Evolutionary conservation across 2,888 invertebrate species (phyloP).

Genomic region (Terebella lapidaria): DNA sequence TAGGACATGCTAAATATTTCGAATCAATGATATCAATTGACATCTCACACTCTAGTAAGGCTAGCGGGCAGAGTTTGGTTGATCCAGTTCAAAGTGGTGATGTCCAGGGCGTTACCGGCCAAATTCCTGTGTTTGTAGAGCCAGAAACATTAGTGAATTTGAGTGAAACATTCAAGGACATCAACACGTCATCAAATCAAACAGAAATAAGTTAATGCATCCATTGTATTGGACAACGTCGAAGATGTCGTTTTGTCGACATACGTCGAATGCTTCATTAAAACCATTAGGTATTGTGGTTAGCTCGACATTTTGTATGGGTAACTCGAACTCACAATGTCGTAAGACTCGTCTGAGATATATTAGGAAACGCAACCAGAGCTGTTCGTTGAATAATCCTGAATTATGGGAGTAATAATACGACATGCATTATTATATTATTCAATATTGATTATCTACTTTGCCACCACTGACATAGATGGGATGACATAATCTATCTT

Average conservation of each 20-base stretch:
- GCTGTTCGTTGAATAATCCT: neutral
- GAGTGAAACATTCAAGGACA: too few species aligned
- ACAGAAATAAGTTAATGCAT: neutral
- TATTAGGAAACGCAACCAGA: neutral
- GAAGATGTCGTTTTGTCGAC: too few species aligned
- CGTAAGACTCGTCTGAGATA: neutral
- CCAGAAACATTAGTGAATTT: neutral
- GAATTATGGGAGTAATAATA: neutral
- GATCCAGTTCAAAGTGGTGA: neutral
- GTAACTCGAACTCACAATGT: neutral
- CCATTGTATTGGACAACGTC: too few species aligned
- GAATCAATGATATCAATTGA: too few species aligned
- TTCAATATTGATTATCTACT: too few species aligned
- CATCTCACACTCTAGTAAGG: neutral
- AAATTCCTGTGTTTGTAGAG: neutral
- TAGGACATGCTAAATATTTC: too few species aligned
- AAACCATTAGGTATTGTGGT: too few species aligned
- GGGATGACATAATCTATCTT: neutral
- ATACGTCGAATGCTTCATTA: too few species aligned
- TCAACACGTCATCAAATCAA: too few species aligned
- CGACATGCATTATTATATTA: too few species aligned
- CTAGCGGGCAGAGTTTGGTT: neutral
- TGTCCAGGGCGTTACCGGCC: neutral
- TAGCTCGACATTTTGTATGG: too few species aligned
- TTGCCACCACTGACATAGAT: too few species aligned